Percentiles rank a stretch among this genome's conserved stretches.
These are phyloP conservation scores for Meloidogyne floridensis DNA, from an alignment of 1,140 invertebrate species.

Conservation along the genomic window DNA sequence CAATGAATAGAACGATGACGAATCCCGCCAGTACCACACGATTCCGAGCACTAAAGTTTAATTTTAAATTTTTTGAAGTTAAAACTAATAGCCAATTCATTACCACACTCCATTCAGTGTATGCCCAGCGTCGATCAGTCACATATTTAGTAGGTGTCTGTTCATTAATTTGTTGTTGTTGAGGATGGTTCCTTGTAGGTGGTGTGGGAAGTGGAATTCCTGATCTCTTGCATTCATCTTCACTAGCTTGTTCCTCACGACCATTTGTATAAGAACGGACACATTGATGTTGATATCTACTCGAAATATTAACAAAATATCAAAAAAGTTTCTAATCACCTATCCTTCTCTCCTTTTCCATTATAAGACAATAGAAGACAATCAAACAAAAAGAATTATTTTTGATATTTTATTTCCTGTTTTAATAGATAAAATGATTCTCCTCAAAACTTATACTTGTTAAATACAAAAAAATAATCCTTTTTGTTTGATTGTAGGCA, in stretches of 20 bases:
- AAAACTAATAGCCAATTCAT: background rate
- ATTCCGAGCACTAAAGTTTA: conserved; percentile 56
- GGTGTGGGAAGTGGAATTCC: conserved; percentile 23
- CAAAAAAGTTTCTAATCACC: background rate
- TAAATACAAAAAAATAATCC: too few species aligned
- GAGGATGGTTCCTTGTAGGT: background rate
- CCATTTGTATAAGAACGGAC: conserved; percentile 38
- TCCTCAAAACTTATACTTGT: too few species aligned
- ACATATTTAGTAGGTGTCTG: conserved; percentile 33
- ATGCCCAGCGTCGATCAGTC: conserved; percentile 52
- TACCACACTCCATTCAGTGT: conserved; percentile 58
- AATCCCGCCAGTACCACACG: conserved; percentile 74
- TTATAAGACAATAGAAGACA: background rate
- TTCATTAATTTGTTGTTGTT: conserved; percentile 5
- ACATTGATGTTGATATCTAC: conserved; percentile 8
- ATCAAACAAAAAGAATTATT: too few species aligned
- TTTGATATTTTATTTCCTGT: too few species aligned
- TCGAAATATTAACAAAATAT: background rate
- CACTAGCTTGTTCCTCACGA: conserved; percentile 41
- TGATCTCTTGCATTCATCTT: conserved; percentile 40
- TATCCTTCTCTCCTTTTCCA: background rate
- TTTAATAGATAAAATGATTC: too few species aligned
- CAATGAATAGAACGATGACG: conserved; percentile 72
- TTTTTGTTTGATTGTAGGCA: too few species aligned
- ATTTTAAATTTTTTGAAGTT: background rate